Evolutionary conservation across 1,140 invertebrate genomes (phyloP).

Genomic region (Drosophila ficusphila): DNA sequence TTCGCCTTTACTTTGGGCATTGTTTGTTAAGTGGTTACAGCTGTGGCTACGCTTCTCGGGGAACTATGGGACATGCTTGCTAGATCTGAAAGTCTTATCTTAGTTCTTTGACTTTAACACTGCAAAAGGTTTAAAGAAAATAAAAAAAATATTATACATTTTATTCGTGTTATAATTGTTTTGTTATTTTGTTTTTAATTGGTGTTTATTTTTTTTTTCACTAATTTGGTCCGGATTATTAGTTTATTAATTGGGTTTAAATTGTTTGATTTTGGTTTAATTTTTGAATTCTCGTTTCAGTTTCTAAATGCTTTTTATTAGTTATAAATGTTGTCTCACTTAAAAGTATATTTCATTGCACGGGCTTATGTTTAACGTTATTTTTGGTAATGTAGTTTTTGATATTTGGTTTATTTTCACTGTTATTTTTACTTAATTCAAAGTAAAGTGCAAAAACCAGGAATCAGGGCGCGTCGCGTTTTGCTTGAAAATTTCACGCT

Average conservation of each 20-base stretch:
- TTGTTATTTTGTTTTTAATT: not conserved
- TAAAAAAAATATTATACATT: not conserved
- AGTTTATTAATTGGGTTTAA: not conserved
- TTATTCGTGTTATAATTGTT: not conserved
- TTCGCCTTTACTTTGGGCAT: constrained; percentile 59
- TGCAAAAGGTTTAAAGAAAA: constrained; percentile 11
- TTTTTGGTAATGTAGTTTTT: not conserved
- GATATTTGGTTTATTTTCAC: not conserved
- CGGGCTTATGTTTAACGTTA: not conserved
- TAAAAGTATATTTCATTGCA: not conserved
- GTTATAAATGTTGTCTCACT: not conserved
- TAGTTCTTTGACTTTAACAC: constrained; percentile 45
- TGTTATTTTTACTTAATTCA: not conserved
- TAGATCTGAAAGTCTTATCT: constrained; percentile 29
- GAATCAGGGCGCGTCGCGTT: constrained; percentile 50
- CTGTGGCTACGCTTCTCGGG: constrained; percentile 31
- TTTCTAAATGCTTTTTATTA: not conserved
- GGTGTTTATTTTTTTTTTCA: not conserved
- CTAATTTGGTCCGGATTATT: not conserved
- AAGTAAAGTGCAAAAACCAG: constrained; percentile 1
- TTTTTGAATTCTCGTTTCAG: not conserved
- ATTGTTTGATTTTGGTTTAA: not conserved
- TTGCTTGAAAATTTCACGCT: constrained; percentile 43
- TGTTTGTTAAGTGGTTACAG: constrained; percentile 40
- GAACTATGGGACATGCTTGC: constrained; percentile 43